Base-by-base conservation (phyloP, 2,797 vertebrate genomes). In the Coregonus suidteri region DNA sequence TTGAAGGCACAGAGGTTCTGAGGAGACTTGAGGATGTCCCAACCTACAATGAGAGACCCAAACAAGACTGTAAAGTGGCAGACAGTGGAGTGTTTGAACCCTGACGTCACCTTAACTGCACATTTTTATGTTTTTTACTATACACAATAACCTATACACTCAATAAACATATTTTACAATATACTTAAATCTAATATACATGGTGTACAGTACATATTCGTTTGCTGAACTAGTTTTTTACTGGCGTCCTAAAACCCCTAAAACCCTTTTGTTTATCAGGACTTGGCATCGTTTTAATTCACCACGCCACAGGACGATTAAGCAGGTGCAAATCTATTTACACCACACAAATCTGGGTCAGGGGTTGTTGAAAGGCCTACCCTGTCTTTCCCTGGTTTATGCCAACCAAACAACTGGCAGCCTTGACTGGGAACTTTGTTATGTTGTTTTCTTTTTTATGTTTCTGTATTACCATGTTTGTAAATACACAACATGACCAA, bases 1-100 rank as follows among this genome's bases (percentile, higher is more conserved):
- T 96, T 4, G 95, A 98, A 91, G 97, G 96, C 82, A 93, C 90
- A 0, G 89, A 96, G 0, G 91, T 95, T 78, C 95, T 99, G 67
- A 90, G 85, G 83, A 93, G 83, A 81, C 78, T 98, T 78, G 96
- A 98, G 89, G 87, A 78, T 0, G 82, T 92, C 30, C 85, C 87
- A 30, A 96, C 95, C 0, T 89, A 82, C 83, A 96, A 96, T 0
- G 95, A 96, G 90, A 95, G 95, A 82, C 96, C 96, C 53, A 82
- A 80, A 15, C 74, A 89, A 79, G 84, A 91, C n/a, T 98, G 96
- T 87, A 92, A 80, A 90, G 90, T 97, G 81, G 77, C 54, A 71
- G 81, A 91, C 41, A 97, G 96, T 90, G 96, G 95, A 52, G 76
- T 91, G 20, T 92, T 95, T 47, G 73, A 88, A 68, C 80, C 75